Evolutionary conservation across 2,797 vertebrate genomes (phyloP).

Genomic region (Spheniscus humboldti): DNA sequence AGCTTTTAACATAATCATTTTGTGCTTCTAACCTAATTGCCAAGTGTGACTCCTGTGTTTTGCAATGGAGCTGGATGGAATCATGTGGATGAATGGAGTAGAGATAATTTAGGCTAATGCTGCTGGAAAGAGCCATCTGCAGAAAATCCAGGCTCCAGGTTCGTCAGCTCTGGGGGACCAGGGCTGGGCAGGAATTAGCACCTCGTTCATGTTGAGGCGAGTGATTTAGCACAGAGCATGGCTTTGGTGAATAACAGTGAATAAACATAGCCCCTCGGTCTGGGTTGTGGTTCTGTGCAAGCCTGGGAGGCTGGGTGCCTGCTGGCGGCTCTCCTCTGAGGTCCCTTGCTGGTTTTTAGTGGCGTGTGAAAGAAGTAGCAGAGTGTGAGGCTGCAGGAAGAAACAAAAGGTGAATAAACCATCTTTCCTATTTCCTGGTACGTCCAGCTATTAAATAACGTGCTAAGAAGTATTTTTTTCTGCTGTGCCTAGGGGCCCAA

Average conservation of each 20-base stretch:
- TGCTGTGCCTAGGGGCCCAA: not conserved
- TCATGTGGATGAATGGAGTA: not conserved
- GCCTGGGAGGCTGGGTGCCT: not conserved
- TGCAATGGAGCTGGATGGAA: not conserved
- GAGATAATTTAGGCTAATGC: slow-evolving; percentile 1
- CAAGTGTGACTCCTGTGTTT: not conserved
- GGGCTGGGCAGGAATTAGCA: not conserved
- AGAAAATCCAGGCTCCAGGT: not conserved
- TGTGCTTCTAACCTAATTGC: slow-evolving; percentile 49
- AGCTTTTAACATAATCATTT: slow-evolving; percentile 59
- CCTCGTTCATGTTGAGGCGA: not conserved
- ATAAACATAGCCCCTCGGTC: not conserved
- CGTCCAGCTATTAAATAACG: not conserved
- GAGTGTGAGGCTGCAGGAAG: not conserved
- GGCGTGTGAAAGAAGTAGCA: not conserved
- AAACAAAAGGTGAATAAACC: not conserved
- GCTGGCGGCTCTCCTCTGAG: not conserved
- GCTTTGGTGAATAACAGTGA: not conserved
- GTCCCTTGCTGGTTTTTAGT: not conserved
- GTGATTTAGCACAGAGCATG: not conserved
- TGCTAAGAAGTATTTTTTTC: rapidly evolving
- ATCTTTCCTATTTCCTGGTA: not conserved
- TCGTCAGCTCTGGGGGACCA: not conserved
- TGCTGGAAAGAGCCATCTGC: not conserved
- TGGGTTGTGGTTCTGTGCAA: not conserved